phyloP scores from a whole-genome alignment of 23 tunicate genomes.

The Ascidia mentula region DNA sequence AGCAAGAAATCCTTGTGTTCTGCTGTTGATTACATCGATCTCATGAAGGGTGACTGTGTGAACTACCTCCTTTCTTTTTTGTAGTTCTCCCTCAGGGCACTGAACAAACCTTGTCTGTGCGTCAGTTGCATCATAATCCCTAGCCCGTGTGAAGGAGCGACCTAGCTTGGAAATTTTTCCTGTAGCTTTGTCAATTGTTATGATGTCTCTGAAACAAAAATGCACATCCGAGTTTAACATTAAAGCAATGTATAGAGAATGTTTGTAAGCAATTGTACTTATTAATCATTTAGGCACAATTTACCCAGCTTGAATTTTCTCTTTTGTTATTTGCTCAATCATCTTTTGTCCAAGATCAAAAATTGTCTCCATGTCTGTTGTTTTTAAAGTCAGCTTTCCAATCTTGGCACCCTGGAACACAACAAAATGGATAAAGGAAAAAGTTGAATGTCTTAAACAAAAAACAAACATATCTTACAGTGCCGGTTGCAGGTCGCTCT shows the following conservation, averaged over 20 bases:
- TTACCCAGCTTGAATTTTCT: slow-evolving; percentile 92
- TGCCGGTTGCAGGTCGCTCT: slow-evolving; percentile 99
- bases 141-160: slow-evolving; percentile 89
- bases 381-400: slow-evolving; percentile 95
- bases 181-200: slow-evolving; percentile 95
- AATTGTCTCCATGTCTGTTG: slow-evolving; percentile 99
- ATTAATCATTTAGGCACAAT: not conserved
- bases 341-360: slow-evolving; percentile 97
- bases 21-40: slow-evolving; percentile 96
- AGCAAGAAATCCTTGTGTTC: slow-evolving; percentile 97
- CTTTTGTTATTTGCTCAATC: slow-evolving; percentile 97
- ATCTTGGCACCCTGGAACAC: slow-evolving; percentile 78
- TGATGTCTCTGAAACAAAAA: slow-evolving; percentile 64
- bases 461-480: slow-evolving; percentile 41
- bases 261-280: not conserved
- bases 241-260: not conserved
- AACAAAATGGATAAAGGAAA: not conserved
- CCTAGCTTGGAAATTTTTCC: slow-evolving; percentile 92
- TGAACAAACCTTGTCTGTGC: slow-evolving; percentile 87
- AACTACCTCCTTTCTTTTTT: slow-evolving; percentile 97
- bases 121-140: slow-evolving; percentile 95
- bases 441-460: not conserved
- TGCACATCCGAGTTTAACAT: not conserved
- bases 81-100: slow-evolving; percentile 98
- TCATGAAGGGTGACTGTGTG: slow-evolving; percentile 98